Evolutionary conservation across 2,113 vertebrate genomes (phyloP), one percentile per base, ranked within the genome.

Genomic region (Dasyprocta punctata): DNA sequence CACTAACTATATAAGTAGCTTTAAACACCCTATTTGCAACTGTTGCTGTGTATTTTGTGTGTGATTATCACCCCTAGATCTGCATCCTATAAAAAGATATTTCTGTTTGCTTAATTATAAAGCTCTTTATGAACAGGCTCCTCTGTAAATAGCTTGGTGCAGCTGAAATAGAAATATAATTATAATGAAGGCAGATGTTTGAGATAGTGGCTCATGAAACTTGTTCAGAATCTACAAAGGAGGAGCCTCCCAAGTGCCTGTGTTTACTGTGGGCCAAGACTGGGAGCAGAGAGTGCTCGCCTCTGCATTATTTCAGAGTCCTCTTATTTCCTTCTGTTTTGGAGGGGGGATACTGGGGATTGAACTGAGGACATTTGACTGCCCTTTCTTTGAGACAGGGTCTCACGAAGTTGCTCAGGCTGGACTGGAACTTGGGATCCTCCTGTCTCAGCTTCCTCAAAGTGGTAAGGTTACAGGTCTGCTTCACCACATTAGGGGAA

Each of bases 51-150:
- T 99, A 98, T 99, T 99, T 99, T 99, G 96, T 98, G 98, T 99
- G 98, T 98, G 99, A 99, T 99, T 99, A 99, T 99, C 98, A 98
- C 98, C 98, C 99, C 98, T 98, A 99, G 98, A 98, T 99, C 98
- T 98, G 98, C 98, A 99, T 98, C 98, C 99, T 99, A 99, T 99
- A 99, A 99, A 99, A 99, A 99, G 99, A 99, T 99, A 99, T 99
- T 99, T 99, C 99, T 99, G 98, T 99, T 99, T 99, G 98, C 98
- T 99, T 99, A 99, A 99, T 99, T 99, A 99, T 98, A 99, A 99
- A 99, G 99, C 98, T 99, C 98, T 99, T 99, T 99, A 99, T 98
- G 99, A 99, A 98, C 98, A 99, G 98, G 98, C 98, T 99, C 97
- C 98, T 99, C 99, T 99, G 99, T 98, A 99, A 99, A 99, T 99